Evolutionary conservation across 2,888 invertebrate genomes (phyloP), one percentile per base, ranked within the genome.

Genomic region (Epirrhoe tristata): DNA sequence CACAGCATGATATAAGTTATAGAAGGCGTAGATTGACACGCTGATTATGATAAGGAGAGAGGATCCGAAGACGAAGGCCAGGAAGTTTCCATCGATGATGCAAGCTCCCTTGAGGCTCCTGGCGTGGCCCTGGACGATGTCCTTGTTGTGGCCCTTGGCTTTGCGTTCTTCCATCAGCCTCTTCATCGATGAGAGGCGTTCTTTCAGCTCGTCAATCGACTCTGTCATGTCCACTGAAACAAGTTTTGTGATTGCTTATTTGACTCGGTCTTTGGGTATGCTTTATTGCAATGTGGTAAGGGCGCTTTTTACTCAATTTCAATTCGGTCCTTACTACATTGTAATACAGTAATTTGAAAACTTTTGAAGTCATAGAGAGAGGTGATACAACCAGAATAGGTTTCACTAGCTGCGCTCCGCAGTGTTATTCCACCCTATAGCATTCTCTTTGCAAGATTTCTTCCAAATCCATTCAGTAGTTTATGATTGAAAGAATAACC

Each of bases 11-110:
- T 87, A 87, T 0, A 98, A 93, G 86, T 97, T 97, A 78, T 97
- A 97, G 84, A 98, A 98, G 0, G 98, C 97, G 80, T 97, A 97
- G 0, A 96, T 94, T 60, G 97, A 97, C 50, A 98, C 97, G 76
- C 96, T 95, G 7, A 97, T 86, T 65, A 98, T 97, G 52, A 97
- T 96, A 8, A 96, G 78, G 4, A 98, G 91, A 0, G 97, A 97
- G 0, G 96, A 95, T 0, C 96, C 96, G 79, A 98, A 98, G 46
- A 98, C 97, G 76, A 97, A 95, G 78, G 97, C 97, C 0, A 98
- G 92, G 82, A 98, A 97, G 81, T 96, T 96, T 0, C 96, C 96
- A 80, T 97, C 97, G 52, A 98, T 97, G 81, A 97, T 95, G 50
- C 94, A 95, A n/a, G 94, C 91, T 0, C 88, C 94, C 73, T 80